Evolutionary conservation across 1,140 invertebrate genomes (phyloP).

Genomic region (Drosophila eugracilis): DNA sequence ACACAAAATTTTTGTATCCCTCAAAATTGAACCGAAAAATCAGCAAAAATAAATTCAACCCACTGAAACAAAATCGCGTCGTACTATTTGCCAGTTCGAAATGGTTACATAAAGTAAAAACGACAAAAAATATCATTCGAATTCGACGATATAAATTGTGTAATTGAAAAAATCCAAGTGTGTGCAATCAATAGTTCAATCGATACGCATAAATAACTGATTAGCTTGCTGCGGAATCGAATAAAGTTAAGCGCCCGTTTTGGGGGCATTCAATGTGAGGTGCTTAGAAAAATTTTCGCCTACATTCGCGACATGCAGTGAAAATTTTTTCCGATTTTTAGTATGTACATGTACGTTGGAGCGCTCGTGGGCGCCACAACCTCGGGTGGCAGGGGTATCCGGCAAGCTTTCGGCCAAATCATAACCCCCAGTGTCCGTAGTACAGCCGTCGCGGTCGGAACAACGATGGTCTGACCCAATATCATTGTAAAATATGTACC

Average conservation of each 20-base stretch:
- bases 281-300: constrained; percentile 65
- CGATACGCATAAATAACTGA: constrained; percentile 36
- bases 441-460: constrained; percentile 24
- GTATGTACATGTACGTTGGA: constrained; percentile 84
- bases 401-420: constrained; percentile 62
- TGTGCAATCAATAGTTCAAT: constrained; percentile 62
- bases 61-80: neutral
- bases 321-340: constrained; percentile 82
- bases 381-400: constrained; percentile 60
- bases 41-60: constrained; percentile 29
- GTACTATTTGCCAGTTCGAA: constrained; percentile 6
- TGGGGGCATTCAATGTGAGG: constrained; percentile 2
- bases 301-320: constrained; percentile 60
- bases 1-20: constrained; percentile 64
- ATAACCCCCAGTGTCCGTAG: constrained; percentile 19
- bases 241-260: neutral
- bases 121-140: neutral
- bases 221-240: constrained; percentile 6
- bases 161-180: constrained; percentile 64
- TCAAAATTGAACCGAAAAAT: constrained; percentile 43
- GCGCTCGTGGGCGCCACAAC: constrained; percentile 65
- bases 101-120: constrained; percentile 23
- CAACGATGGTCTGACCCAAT: constrained; percentile 53
- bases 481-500: constrained; percentile 44
- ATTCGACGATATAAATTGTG: constrained; percentile 51